Percentiles rank a stretch among this genome's conserved stretches.
Evolutionary conservation across 2,888 invertebrate genomes (phyloP).

Genomic region (Oeneis ivallda): DNA sequence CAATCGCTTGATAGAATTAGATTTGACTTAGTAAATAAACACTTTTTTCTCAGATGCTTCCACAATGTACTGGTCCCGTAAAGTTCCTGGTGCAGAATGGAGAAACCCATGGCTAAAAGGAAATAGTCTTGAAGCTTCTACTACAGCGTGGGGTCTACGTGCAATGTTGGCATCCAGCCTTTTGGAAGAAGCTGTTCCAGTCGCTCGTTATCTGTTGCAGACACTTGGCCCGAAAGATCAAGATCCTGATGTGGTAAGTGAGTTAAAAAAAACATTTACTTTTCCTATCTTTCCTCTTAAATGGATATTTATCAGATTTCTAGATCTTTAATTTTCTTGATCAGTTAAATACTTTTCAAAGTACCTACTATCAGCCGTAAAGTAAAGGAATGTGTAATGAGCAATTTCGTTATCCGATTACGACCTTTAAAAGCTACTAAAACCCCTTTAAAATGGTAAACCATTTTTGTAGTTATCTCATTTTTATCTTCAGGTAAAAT

Average conservation of each 20-base stretch:
- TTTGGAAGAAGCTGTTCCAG: slow-evolving; percentile 63
- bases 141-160: slow-evolving; percentile 93
- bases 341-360: no score
- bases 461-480: no score
- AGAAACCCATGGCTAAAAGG: slow-evolving; percentile 71
- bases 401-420: no score
- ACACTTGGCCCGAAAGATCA: slow-evolving; percentile 57
- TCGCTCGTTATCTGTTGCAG: slow-evolving; percentile 64
- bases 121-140: slow-evolving; percentile 84
- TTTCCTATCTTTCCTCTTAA: background rate
- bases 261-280: background rate
- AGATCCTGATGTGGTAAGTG: slow-evolving; percentile 67
- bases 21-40: no score
- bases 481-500: no score
- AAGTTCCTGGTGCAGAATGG: slow-evolving; percentile 61
- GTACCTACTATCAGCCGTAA: no score
- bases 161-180: slow-evolving; percentile 80
- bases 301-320: no score
- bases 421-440: no score
- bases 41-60: slow-evolving; percentile 50
- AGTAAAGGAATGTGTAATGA: no score
- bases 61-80: slow-evolving; percentile 69
- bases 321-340: background rate
- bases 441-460: no score
- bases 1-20: no score